Evolutionary conservation across 2,797 vertebrate genomes (phyloP).

Genomic region (Nyctalus aviator): DNA sequence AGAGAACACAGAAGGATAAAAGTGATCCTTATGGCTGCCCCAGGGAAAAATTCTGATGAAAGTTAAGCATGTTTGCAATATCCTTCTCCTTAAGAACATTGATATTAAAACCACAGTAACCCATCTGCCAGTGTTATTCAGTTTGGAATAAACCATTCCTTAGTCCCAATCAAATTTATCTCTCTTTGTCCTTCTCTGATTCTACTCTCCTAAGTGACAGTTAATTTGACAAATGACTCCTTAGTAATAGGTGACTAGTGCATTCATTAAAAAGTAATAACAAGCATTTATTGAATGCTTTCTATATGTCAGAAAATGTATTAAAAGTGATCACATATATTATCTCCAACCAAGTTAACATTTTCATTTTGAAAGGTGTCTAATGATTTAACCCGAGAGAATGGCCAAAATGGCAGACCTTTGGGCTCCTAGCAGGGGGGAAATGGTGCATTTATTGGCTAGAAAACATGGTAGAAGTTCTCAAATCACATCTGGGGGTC

Average conservation of each 20-base stretch:
- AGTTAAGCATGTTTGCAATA: not conserved
- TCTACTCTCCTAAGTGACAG: constrained; percentile 29
- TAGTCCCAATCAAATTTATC: not conserved
- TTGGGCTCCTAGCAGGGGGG: not conserved
- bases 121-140: not conserved
- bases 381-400: constrained; percentile 61
- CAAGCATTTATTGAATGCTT: constrained; percentile 62
- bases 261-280: constrained; percentile 81
- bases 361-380: constrained; percentile 76
- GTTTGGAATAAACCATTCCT: not conserved
- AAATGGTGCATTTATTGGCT: not conserved
- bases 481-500: not conserved
- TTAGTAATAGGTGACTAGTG: constrained; percentile 65
- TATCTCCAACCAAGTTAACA: constrained; percentile 75
- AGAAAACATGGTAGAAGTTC: not conserved
- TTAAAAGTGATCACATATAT: constrained; percentile 63
- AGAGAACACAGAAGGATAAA: constrained; percentile 2
- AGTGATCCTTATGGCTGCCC: not conserved
- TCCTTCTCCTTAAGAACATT: not conserved
- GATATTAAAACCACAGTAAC: not conserved
- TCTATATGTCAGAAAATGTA: constrained; percentile 69
- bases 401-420: constrained; percentile 21
- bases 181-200: not conserved
- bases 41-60: not conserved
- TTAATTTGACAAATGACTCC: constrained; percentile 66